Evolutionary conservation across 2,888 invertebrate species (phyloP), one percentile per base, ranked within the genome.

Genomic region (Dasypogon diadema): DNA sequence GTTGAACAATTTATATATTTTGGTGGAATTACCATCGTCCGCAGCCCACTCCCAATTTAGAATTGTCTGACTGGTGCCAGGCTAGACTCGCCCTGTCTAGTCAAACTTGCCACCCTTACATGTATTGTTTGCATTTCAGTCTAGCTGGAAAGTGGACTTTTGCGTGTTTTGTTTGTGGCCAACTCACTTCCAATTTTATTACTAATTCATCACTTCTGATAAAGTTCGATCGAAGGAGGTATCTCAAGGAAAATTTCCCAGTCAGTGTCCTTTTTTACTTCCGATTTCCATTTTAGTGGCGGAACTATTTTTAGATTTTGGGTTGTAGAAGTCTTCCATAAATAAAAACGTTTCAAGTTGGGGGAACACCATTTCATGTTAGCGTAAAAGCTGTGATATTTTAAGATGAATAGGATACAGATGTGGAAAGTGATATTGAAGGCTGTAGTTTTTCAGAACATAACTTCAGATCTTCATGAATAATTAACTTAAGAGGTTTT

Each of bases 11-110:
- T 70, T 70, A 54, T 70, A 70, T 70, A 70, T 70, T 70, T 54
- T 24, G 65, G 21, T 18, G 30, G 34, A 30, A 51, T 51, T 18
- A 68, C 48, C 46, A 18, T 12, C 46, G 26, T n/a, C 55, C 51
- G 48, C 51, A n/a, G n/a, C 10, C 21, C 4, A 4, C 22, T 16
- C 65, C 24, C 24, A 60, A 37, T 68, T 54, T 26, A 3, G 54
- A 70, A 70, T 21, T 30, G 54, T 70, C 70, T 54, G 70, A 70
- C 70, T 14, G 70, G 30, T 21, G 68, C 16, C 48, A 21, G 14
- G 21, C 34, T 8, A 54, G 70, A 70, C 54, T 70, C 30, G 54
- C 70, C 70, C 70, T 54, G 70, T 70, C 70, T 70, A 70, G 70
- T 46, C 70, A 21, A 12, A 24, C 14, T 26, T 14, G 6, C 68